A percentile compares a stretch with the other conserved stretches of the same genome.
phyloP scores from a whole-genome alignment of 2,888 invertebrate species.

The Apodemia duryi region DNA sequence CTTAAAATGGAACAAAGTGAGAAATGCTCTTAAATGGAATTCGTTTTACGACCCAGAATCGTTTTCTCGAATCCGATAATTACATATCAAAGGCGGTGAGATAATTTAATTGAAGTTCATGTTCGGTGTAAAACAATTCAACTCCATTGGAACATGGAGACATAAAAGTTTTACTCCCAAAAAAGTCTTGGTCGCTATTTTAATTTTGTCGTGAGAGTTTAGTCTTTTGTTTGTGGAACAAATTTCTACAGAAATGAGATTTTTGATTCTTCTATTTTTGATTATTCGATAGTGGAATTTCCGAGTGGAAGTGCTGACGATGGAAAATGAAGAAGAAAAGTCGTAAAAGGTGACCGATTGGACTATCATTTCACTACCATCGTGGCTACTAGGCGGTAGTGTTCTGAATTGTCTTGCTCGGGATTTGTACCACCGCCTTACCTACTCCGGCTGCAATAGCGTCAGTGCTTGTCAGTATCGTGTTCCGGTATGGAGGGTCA shows the following conservation, averaged over 20 bases:
- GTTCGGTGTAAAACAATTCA: conserved; percentile 13
- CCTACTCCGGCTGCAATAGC: no score
- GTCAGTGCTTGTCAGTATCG: no score
- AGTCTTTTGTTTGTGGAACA: not conserved
- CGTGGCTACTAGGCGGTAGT: no score
- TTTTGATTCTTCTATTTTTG: no score
- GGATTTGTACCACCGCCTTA: no score
- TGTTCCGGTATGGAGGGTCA: no score
- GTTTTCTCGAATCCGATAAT: conserved; percentile 14
- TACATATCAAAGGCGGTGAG: conserved; percentile 12
- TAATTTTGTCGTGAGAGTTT: not conserved
- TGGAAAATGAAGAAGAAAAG: no score
- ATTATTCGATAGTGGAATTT: no score
- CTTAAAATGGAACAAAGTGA: conserved; percentile 14
- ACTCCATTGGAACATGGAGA: not conserved
- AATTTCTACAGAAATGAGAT: not conserved
- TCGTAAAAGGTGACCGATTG: no score
- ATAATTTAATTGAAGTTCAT: conserved; percentile 14
- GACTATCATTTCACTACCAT: no score
- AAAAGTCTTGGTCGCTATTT: not conserved
- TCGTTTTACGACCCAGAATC: conserved; percentile 15
- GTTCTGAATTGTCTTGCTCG: no score
- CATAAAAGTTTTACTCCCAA: conserved; percentile 5
- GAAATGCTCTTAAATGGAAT: conserved; percentile 13
- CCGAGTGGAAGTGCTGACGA: no score